phyloP scores from a whole-genome alignment of 2,113 vertebrate species.

The Mohoua ochrocephala region DNA sequence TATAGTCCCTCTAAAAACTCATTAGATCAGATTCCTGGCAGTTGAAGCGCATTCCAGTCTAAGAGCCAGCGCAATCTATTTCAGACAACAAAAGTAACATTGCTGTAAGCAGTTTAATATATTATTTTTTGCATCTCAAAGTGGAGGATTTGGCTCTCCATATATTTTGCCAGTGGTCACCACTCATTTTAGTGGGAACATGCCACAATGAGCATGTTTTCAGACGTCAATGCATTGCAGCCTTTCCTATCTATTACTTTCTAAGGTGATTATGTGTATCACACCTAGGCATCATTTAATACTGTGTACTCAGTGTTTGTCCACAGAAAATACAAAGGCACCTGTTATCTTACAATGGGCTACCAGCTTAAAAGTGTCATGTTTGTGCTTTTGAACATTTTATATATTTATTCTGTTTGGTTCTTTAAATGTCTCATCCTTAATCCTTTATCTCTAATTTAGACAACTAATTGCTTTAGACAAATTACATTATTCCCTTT shows the following conservation, averaged over 20 bases:
- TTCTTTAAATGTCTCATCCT: constrained; percentile 28
- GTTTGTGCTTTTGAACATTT: constrained; percentile 21
- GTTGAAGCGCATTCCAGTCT: background rate
- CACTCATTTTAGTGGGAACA: background rate
- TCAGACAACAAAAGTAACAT: background rate
- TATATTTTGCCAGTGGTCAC: background rate
- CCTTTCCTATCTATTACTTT: background rate
- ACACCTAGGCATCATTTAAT: background rate
- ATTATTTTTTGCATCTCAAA: background rate
- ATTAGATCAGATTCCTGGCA: background rate
- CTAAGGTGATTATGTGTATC: background rate
- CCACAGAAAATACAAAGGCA: background rate
- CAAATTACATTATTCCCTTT: constrained; percentile 48
- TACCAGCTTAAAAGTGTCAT: background rate
- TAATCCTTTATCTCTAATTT: constrained; percentile 59
- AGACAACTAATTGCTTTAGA: constrained; percentile 58
- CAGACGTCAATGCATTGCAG: background rate
- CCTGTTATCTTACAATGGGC: background rate
- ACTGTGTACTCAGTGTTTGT: background rate
- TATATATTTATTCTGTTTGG: constrained; percentile 17
- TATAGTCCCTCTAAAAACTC: background rate
- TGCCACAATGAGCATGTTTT: background rate
- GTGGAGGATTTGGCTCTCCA: background rate
- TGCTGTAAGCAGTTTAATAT: background rate
- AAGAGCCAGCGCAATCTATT: background rate